Conservation (phyloP, 2,113 vertebrate species). For the Vulpes vulpes region DNA sequence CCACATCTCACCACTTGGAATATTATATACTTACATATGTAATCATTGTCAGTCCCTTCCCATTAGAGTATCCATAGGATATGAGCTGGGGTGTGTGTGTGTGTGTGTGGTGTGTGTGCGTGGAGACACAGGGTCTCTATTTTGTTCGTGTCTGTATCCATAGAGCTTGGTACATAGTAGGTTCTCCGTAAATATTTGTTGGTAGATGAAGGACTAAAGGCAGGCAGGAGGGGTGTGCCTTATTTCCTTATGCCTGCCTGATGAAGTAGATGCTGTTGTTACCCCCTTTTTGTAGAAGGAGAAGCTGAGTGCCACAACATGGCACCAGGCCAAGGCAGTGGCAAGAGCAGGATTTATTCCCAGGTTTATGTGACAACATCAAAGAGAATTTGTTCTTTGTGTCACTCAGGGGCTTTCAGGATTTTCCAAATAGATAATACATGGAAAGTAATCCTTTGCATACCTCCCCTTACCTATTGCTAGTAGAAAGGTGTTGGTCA, state of each 20-base stretch:
- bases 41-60: neutral
- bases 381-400: neutral
- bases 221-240: neutral
- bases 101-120: neutral
- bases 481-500: neutral
- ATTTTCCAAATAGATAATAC: neutral
- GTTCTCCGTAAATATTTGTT: neutral
- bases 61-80: rapidly evolving
- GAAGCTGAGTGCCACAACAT: neutral
- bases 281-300: neutral
- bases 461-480: neutral
- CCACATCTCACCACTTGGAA: neutral
- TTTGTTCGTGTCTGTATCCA: too few relatives aligned
- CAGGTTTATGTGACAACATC: neutral
- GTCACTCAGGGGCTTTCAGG: neutral
- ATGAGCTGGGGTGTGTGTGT: neutral
- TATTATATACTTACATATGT: rapidly evolving
- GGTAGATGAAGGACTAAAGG: neutral
- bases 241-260: neutral
- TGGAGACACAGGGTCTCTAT: neutral
- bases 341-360: neutral
- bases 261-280: neutral
- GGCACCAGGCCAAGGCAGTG: neutral
- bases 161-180: neutral
- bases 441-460: neutral